Conservation (phyloP, 2,797 vertebrate genomes). For the Galagoides demidoff region DNA sequence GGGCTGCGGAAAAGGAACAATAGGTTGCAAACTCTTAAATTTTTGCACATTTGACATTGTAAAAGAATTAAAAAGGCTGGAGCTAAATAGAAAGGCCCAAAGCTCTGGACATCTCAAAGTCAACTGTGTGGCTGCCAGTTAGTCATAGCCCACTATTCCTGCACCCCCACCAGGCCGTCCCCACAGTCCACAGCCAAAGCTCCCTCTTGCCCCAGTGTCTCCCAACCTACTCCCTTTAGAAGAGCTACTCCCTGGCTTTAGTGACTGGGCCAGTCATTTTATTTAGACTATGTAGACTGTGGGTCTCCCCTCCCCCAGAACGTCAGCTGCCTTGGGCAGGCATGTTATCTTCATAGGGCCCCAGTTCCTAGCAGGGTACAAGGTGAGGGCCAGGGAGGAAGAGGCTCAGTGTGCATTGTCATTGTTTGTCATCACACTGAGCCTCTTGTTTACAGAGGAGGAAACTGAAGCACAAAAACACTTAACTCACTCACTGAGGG, state of each 20-base stretch:
- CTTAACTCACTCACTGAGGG: background rate
- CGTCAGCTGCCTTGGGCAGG: background rate
- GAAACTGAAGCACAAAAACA: background rate
- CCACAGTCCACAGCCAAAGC: background rate
- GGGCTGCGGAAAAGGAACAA: accelerated
- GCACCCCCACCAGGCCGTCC: background rate
- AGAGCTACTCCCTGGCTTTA: background rate
- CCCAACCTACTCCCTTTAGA: background rate
- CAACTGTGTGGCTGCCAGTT: no score
- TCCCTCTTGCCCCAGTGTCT: no score
- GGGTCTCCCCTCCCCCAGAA: background rate
- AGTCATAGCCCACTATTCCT: background rate
- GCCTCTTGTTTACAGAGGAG: background rate
- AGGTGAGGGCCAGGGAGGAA: background rate
- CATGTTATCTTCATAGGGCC: background rate
- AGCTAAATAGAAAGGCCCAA: background rate
- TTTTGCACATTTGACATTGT: background rate
- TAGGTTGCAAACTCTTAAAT: background rate
- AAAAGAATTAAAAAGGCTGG: background rate
- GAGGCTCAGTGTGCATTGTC: background rate
- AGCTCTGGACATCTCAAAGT: accelerated
- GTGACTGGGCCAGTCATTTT: background rate
- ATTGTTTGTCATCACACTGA: background rate
- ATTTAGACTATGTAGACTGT: background rate
- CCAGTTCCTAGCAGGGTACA: background rate